These are phyloP conservation scores for Diploscapter pachys DNA, from an alignment of 1,140 invertebrate genomes.

Conservation along the genomic window DNA sequence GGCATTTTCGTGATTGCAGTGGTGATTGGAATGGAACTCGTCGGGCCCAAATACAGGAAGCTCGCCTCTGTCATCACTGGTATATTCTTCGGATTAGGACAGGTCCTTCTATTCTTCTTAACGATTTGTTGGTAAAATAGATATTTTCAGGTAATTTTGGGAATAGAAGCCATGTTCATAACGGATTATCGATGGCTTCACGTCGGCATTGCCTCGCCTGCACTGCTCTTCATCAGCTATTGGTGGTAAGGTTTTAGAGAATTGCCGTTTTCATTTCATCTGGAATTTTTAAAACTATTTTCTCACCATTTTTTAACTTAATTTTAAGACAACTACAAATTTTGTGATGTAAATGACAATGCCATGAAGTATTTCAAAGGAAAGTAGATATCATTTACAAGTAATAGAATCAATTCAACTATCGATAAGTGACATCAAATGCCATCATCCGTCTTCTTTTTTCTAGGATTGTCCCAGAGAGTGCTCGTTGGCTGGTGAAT, in stretches of 20 bases:
- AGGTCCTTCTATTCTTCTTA: constrained; percentile 43
- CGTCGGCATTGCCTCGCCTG: constrained; percentile 27
- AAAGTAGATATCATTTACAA: too few relatives aligned
- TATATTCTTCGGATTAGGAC: constrained; percentile 60
- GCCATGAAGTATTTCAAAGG: too few relatives aligned
- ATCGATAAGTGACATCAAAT: background rate
- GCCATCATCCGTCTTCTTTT: constrained; percentile 55
- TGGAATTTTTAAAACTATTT: too few relatives aligned
- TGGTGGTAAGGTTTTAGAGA: constrained; percentile 21
- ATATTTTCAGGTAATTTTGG: constrained; percentile 25
- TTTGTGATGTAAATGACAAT: too few relatives aligned
- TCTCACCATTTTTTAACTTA: too few relatives aligned
- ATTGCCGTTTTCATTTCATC: too few relatives aligned
- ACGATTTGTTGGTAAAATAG: background rate
- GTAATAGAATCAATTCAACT: too few relatives aligned
- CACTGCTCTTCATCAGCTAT: constrained; percentile 32
- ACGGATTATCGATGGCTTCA: constrained; percentile 36
- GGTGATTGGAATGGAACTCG: constrained; percentile 61
- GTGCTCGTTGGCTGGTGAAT: constrained; percentile 59
- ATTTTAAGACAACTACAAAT: too few relatives aligned
- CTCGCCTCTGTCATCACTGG: constrained; percentile 61
- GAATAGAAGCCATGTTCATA: constrained; percentile 21
- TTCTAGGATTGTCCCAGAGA: constrained; percentile 59
- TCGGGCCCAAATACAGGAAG: constrained; percentile 60
- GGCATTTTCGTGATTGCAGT: constrained; percentile 59